A percentile compares a stretch with the other conserved stretches of the same genome.
Evolutionary conservation across 2,797 vertebrate genomes (phyloP).

Genomic region (Eulemur coronatus): DNA sequence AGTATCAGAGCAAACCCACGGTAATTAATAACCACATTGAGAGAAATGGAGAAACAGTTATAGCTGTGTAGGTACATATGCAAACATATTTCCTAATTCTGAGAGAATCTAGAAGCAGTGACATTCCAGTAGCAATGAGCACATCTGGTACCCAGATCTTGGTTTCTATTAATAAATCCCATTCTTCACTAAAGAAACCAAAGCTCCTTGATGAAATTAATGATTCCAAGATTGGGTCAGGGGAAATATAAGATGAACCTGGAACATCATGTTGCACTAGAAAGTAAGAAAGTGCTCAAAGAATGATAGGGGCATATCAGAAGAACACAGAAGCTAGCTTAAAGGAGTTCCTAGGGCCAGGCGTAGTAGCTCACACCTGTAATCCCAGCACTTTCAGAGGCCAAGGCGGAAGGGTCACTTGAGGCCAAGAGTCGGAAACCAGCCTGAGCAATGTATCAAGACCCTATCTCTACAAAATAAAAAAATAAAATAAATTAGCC

Average conservation of each 20-base stretch:
- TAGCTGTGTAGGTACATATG: not conserved
- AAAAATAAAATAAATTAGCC: not conserved
- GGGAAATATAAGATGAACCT: not conserved
- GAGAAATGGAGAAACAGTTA: not conserved
- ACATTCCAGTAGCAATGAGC: not conserved
- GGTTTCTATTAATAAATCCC: not conserved
- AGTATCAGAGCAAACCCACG: not conserved
- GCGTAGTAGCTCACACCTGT: too few relatives aligned
- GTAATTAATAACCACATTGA: not conserved
- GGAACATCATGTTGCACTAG: not conserved
- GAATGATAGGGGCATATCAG: not conserved
- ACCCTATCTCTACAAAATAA: not conserved
- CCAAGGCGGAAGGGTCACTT: not conserved
- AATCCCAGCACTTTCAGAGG: too few relatives aligned
- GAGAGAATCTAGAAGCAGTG: not conserved
- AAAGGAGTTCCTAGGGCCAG: not conserved
- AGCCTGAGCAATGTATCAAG: not conserved
- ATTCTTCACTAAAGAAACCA: not conserved
- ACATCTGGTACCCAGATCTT: not conserved
- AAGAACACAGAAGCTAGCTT: not conserved
- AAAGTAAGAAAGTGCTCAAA: not conserved
- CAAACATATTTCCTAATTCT: not conserved
- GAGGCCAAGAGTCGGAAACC: not conserved
- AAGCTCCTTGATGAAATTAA: not conserved
- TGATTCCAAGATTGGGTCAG: not conserved